These are phyloP conservation scores for Leptopilina syphax DNA, from an alignment of 2,888 invertebrate species.

Conservation along the genomic window DNA sequence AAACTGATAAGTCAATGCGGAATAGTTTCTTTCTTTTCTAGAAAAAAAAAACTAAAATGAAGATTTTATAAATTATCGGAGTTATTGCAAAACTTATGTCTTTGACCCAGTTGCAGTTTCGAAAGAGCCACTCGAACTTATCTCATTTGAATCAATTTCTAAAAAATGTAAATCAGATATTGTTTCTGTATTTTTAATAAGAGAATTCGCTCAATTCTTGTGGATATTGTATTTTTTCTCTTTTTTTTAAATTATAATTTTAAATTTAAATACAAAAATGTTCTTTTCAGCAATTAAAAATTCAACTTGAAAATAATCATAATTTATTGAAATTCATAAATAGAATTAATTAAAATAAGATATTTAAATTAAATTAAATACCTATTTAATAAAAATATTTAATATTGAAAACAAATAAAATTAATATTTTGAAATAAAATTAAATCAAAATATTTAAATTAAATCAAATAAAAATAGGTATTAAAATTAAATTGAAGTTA, in stretches of 20 bases:
- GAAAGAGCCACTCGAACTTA: conserved; percentile 7
- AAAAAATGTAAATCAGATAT: conserved; percentile 9
- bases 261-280: too few relatives aligned
- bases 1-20: neutral
- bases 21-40: neutral
- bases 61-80: conserved; percentile 16
- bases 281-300: too few relatives aligned
- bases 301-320: too few relatives aligned
- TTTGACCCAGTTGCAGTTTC: conserved; percentile 4
- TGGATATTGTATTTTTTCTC: neutral
- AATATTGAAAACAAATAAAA: too few relatives aligned
- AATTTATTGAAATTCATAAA: too few relatives aligned
- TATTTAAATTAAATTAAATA: too few relatives aligned
- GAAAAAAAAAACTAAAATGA: neutral
- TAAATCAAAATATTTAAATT: too few relatives aligned
- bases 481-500: too few relatives aligned
- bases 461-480: too few relatives aligned
- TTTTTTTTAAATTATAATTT: neutral
- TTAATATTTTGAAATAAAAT: too few relatives aligned
- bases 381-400: too few relatives aligned
- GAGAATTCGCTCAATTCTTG: neutral
- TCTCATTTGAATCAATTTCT: conserved; percentile 7
- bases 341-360: too few relatives aligned
- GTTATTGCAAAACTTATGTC: conserved; percentile 25
- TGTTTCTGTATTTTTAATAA: conserved; percentile 1